Conservation (phyloP, 2,797 vertebrate species). For the Pseudomugil tenellus region DNA sequence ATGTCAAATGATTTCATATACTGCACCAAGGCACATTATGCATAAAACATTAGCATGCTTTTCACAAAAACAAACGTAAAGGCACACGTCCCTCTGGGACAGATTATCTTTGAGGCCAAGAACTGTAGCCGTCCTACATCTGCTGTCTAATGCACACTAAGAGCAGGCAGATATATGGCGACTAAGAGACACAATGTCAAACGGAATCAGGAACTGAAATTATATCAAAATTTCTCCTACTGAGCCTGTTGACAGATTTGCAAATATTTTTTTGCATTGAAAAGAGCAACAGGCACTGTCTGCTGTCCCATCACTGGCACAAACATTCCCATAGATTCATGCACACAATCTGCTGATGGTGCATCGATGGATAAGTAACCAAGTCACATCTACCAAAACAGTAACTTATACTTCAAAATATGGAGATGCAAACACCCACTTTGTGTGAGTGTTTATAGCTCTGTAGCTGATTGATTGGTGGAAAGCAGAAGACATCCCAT, state of each 20-base stretch:
- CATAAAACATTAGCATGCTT: background rate
- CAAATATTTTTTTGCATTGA: conserved; percentile 39
- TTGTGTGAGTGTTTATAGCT: background rate
- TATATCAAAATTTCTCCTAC: conserved; percentile 43
- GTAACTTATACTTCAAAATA: background rate
- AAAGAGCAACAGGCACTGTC: conserved; percentile 64
- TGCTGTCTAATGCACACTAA: conserved; percentile 20
- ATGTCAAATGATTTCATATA: conserved; percentile 3
- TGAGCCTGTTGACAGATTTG: conserved; percentile 43
- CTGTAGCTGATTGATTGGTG: background rate
- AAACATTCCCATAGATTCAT: conserved; percentile 16
- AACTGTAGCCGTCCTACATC: conserved; percentile 9
- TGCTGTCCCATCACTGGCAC: conserved; percentile 27
- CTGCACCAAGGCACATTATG: background rate
- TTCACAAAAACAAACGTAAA: background rate
- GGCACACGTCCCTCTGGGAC: conserved; percentile 4
- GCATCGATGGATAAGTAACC: background rate
- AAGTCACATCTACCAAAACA: background rate
- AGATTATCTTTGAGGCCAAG: conserved; percentile 7
- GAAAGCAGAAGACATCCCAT: conserved; percentile 11
- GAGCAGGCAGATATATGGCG: conserved; percentile 29
- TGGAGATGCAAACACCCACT: background rate
- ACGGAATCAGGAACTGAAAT: conserved; percentile 38
- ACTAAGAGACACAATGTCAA: conserved; percentile 23
- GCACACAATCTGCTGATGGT: background rate